These are phyloP conservation scores for Mythimna impura DNA, from an alignment of 2,888 invertebrate species.

Conservation along the genomic window DNA sequence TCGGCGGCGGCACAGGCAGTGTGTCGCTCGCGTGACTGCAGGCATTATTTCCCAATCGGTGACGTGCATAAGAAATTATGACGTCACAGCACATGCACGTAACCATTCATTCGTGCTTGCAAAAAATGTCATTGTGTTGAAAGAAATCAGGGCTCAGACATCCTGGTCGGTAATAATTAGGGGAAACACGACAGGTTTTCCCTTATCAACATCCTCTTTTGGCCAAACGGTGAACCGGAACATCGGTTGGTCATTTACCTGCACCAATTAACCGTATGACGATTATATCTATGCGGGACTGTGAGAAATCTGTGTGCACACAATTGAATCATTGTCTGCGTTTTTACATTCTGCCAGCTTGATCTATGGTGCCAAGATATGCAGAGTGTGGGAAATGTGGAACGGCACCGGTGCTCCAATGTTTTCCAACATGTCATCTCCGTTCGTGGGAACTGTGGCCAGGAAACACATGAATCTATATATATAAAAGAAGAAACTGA, in stretches of 20 bases:
- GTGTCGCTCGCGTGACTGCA: constrained; percentile 78
- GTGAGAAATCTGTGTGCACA: constrained; percentile 89
- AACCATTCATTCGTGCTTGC: constrained; percentile 78
- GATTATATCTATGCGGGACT: constrained; percentile 85
- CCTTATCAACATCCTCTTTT: constrained; percentile 51
- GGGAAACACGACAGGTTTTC: constrained; percentile 59
- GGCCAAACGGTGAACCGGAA: constrained; percentile 68
- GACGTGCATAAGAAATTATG: constrained; percentile 84
- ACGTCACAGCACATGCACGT: constrained; percentile 77
- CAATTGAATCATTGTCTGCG: constrained; percentile 90
- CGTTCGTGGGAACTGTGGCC: constrained; percentile 82
- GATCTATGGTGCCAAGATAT: constrained; percentile 89
- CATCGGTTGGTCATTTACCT: constrained; percentile 87
- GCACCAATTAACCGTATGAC: constrained; percentile 85
- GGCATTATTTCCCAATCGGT: constrained; percentile 79
- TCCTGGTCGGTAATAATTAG: constrained; percentile 77
- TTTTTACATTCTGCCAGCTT: constrained; percentile 87
- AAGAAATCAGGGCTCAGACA: constrained; percentile 70
- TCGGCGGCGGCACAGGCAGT: constrained; percentile 58
- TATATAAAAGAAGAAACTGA: no score
- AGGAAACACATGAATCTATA: constrained; percentile 72
- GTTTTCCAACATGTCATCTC: constrained; percentile 88
- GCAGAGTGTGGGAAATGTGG: constrained; percentile 88
- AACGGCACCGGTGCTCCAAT: constrained; percentile 72
- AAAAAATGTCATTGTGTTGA: constrained; percentile 77